phyloP scores from a whole-genome alignment of 2,797 vertebrate species.

The Tauraco hartlaubi region DNA sequence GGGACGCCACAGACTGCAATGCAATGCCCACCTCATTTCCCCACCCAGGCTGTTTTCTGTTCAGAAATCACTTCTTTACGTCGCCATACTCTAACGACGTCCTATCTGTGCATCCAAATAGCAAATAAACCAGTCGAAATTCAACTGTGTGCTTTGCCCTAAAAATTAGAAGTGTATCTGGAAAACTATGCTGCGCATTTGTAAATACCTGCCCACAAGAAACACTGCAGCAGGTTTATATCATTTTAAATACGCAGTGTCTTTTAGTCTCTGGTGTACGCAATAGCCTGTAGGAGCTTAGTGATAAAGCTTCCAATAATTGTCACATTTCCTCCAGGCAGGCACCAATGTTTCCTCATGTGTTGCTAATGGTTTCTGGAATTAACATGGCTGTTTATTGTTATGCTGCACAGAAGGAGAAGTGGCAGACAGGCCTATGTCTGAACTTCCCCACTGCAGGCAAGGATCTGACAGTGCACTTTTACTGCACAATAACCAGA shows the following conservation, averaged over 20 bases:
- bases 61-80: not conserved
- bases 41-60: not conserved
- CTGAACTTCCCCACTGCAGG: constrained; percentile 44
- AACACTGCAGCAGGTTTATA: constrained; percentile 58
- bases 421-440: constrained; percentile 12
- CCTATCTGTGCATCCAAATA: not conserved
- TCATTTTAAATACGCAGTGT: constrained; percentile 38
- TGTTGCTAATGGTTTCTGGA: constrained; percentile 66
- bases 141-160: not conserved
- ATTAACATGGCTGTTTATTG: constrained; percentile 65
- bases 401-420: constrained; percentile 49
- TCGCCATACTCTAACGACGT: not conserved
- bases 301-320: constrained; percentile 71
- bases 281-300: constrained; percentile 54
- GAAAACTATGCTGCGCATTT: not conserved
- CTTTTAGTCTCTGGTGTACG: constrained; percentile 40
- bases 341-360: constrained; percentile 65
- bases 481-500: constrained; percentile 37
- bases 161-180: not conserved
- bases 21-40: not conserved
- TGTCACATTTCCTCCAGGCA: constrained; percentile 69
- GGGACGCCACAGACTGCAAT: not conserved
- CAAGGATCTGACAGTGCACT: not conserved
- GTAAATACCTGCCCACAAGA: constrained; percentile 28
- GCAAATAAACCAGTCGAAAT: constrained; percentile 25